Evolutionary conservation across 2,888 invertebrate species (phyloP), one percentile per base, ranked within the genome.

Genomic region (Apotomis betuletana): DNA sequence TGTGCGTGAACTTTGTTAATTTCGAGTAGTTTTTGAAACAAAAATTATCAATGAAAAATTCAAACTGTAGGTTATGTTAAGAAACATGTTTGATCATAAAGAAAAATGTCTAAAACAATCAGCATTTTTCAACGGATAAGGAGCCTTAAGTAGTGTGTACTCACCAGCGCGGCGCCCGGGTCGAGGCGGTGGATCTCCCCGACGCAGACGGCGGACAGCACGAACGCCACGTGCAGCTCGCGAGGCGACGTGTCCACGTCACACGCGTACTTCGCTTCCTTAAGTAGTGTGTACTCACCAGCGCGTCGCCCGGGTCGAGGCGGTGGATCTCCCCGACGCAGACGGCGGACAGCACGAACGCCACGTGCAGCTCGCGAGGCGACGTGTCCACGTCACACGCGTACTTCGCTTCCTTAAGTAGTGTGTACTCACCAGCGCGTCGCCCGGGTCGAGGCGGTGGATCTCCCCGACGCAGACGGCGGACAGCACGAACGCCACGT

Each of bases 331-430:
- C 93, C 0, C 95, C 96, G 69, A 89, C 87, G 75, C 95, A 86
- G 74, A 94, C 85, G 46, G 83, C 84, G 0, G 94, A 90, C 3
- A 95, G 79, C 0, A 96, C 96, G 74, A 96, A 95, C 0, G 95
- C 95, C 1, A 95, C 96, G 81, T 94, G 95, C n/a, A 96, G 94
- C 80, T 96, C 95, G 76, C 96, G 94, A 0, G 93, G 91, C 0
- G 88, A 83, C 0, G 89, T 82, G 12, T 92, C 89, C 10, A 95
- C 88, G 77, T 97, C 97, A 78, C 95, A 94, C 0, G 94, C 87
- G 83, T 95, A 97, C 77, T 94, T 88, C 27, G 27, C 27, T 27
- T 27, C 27, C 27, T 27, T 27, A 27, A 27, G 27, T 27, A 27
- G 27, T 27, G 27, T 1, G 2, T 27, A 27, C 27, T 27, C 27